These are phyloP conservation scores for Andrena praecox DNA, from an alignment of 2,888 invertebrate genomes.

Conservation along the genomic window DNA sequence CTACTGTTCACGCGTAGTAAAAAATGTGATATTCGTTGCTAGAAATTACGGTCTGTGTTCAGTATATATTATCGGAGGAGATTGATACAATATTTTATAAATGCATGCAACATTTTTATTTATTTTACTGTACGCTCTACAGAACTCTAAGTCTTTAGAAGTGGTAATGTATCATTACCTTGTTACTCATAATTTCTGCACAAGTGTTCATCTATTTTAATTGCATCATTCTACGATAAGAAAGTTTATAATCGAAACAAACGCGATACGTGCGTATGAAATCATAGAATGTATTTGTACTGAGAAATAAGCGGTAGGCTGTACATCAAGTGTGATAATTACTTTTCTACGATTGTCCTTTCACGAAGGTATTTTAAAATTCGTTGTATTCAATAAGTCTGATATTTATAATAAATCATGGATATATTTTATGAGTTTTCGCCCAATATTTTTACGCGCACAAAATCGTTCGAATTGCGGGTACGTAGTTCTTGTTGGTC, in stretches of 20 bases:
- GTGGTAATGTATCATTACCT: neutral
- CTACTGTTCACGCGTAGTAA: constrained; percentile 18
- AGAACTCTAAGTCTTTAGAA: neutral
- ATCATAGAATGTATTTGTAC: too few species aligned
- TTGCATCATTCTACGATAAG: neutral
- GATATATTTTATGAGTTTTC: neutral
- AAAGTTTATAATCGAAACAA: neutral
- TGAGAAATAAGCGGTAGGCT: too few species aligned
- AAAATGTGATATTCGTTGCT: constrained; percentile 44
- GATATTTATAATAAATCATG: constrained; percentile 16
- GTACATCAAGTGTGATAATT: constrained; percentile 1
- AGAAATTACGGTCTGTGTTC: constrained; percentile 20
- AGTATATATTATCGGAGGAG: constrained; percentile 18
- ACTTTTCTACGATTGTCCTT: neutral
- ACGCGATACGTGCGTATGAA: neutral
- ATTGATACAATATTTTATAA: neutral
- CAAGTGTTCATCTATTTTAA: neutral
- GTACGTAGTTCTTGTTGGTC: too few species aligned
- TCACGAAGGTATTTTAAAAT: neutral
- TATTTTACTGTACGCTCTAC: constrained; percentile 2
- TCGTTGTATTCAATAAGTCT: constrained; percentile 1
- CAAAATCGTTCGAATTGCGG: neutral
- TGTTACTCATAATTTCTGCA: neutral
- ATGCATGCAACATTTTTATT: constrained; percentile 19
- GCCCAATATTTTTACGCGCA: neutral